Conservation (phyloP, 35 echinoderm and acorn worm species). For the Apostichopus japonicus region DNA sequence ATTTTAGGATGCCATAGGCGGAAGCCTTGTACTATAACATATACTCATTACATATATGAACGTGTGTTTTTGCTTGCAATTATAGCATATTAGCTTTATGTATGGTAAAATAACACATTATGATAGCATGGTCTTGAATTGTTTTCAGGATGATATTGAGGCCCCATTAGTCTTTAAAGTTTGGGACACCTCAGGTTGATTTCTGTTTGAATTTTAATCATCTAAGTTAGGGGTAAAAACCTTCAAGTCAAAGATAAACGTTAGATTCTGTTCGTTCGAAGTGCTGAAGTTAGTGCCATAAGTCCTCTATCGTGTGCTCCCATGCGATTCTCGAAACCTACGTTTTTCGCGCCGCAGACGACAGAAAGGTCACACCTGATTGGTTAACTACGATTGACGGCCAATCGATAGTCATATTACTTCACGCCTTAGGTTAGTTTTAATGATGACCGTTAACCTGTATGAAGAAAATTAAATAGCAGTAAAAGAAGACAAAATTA, state of each 20-base stretch:
- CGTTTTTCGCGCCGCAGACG: neutral
- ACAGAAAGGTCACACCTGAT: neutral
- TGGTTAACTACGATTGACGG: neutral
- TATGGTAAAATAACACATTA: no score
- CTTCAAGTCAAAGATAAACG: neutral
- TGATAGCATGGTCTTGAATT: no score
- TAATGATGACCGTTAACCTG: neutral
- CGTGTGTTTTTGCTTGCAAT: no score
- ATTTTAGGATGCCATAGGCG: no score
- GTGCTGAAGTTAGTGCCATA: neutral
- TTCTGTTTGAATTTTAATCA: neutral
- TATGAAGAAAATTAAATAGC: no score
- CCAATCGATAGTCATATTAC: neutral
- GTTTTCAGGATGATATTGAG: no score
- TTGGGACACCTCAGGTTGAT: neutral
- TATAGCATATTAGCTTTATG: no score
- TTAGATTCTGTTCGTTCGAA: neutral
- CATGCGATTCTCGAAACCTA: neutral
- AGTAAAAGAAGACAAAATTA: no score
- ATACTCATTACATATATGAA: no score
- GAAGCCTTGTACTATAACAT: no score
- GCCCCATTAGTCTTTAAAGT: neutral
- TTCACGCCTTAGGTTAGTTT: neutral
- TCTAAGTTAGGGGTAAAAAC: neutral
- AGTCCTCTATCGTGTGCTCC: neutral